Conservation (phyloP, 2,888 invertebrate genomes). For the Cerastoderma edule region DNA sequence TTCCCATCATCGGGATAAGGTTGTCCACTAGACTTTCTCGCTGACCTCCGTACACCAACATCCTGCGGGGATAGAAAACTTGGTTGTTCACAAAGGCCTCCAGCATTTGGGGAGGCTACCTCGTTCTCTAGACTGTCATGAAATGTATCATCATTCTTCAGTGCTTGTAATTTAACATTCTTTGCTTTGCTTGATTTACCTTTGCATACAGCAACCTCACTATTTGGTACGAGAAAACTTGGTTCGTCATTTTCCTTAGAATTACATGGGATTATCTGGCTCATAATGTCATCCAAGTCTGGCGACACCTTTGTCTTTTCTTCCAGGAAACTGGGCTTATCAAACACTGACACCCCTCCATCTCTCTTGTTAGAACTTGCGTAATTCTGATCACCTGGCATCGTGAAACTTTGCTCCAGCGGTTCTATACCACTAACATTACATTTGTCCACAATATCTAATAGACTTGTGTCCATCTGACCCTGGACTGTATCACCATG, state of each 20-base stretch:
- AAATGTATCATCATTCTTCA: constrained; percentile 31
- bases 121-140: constrained; percentile 47
- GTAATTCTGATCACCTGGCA: too few species aligned
- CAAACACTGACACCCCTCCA: not conserved
- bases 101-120: not conserved
- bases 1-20: constrained; percentile 23
- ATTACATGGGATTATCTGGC: constrained; percentile 9
- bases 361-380: not conserved
- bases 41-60: not conserved
- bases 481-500: constrained; percentile 49
- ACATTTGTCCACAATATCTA: constrained; percentile 39
- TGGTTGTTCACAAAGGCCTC: constrained; percentile 33
- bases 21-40: constrained; percentile 30
- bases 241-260: constrained; percentile 20
- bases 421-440: constrained; percentile 49
- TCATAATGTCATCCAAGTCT: not conserved
- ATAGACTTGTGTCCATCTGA: constrained; percentile 38
- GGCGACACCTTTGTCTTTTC: not conserved
- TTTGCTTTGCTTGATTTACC: not conserved
- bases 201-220: not conserved
- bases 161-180: constrained; percentile 15
- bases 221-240: constrained; percentile 21
- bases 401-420: constrained; percentile 18
- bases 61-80: constrained; percentile 42
- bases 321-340: constrained; percentile 46